A percentile compares a stretch with the other conserved stretches of the same genome.
phyloP scores from a whole-genome alignment of 2,797 vertebrate species.

The Peromyscus aztecus region DNA sequence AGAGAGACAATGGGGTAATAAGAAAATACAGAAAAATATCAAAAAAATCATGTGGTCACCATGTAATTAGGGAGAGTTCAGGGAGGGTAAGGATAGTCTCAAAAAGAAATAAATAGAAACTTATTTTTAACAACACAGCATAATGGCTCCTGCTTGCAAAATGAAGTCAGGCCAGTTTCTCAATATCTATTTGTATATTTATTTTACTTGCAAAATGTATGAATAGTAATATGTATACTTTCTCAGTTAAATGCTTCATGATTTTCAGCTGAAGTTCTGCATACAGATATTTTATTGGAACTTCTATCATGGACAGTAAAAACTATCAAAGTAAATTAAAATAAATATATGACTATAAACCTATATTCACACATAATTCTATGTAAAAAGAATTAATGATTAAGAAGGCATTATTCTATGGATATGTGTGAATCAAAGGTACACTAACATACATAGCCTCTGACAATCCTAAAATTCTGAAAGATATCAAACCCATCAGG shows the following conservation, averaged over 20 bases:
- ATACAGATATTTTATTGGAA: neutral
- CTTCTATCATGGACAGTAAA: neutral
- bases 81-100: neutral
- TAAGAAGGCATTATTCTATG: conserved; percentile 9
- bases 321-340: neutral
- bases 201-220: conserved; percentile 21
- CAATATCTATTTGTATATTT: neutral
- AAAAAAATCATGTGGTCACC: neutral
- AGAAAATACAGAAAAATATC: neutral
- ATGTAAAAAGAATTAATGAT: neutral
- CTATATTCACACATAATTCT: neutral
- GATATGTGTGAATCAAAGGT: neutral
- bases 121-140: neutral
- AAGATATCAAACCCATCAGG: conserved; percentile 25
- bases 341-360: neutral
- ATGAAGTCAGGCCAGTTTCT: neutral
- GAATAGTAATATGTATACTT: neutral
- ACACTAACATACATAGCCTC: neutral
- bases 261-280: conserved; percentile 14
- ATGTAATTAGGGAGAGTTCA: neutral
- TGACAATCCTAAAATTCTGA: conserved; percentile 6
- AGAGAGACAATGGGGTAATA: neutral
- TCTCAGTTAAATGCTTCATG: neutral
- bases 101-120: neutral
- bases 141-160: neutral